Conservation (phyloP, 2,113 vertebrate genomes). For the Gracilinanus agilis region DNA sequence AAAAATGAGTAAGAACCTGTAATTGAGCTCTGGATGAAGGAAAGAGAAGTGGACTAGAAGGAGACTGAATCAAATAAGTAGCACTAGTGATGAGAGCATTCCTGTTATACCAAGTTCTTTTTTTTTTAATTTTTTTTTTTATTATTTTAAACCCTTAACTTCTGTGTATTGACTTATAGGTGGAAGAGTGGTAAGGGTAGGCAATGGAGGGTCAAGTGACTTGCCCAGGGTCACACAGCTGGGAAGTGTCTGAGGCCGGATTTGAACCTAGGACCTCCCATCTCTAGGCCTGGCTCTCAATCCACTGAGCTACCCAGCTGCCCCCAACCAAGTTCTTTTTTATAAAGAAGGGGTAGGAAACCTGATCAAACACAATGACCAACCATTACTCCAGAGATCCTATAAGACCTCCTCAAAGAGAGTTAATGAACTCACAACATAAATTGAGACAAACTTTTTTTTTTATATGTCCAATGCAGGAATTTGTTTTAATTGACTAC, state of each 20-base stretch:
- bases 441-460: background rate
- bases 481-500: background rate
- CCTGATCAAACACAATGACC: background rate
- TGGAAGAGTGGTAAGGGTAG: too few relatives aligned
- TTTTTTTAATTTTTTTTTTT: too few relatives aligned
- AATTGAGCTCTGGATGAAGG: background rate
- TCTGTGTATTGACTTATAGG: too few relatives aligned
- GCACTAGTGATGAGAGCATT: background rate
- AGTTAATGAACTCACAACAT: background rate
- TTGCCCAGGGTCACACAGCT: too few relatives aligned
- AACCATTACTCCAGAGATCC: background rate
- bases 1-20: background rate
- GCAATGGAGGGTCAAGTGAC: too few relatives aligned
- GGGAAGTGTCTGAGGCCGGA: too few relatives aligned
- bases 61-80: background rate
- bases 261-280: too few relatives aligned
- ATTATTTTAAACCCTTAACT: too few relatives aligned
- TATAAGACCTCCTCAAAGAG: background rate
- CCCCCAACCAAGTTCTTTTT: background rate
- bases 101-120: background rate
- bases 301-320: too few relatives aligned
- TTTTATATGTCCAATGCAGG: background rate
- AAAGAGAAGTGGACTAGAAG: background rate
- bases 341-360: background rate
- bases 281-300: too few relatives aligned